A percentile compares a stretch with the other conserved stretches of the same genome.
phyloP scores from a whole-genome alignment of 2,113 vertebrate species.

The Nothobranchius furzeri region DNA sequence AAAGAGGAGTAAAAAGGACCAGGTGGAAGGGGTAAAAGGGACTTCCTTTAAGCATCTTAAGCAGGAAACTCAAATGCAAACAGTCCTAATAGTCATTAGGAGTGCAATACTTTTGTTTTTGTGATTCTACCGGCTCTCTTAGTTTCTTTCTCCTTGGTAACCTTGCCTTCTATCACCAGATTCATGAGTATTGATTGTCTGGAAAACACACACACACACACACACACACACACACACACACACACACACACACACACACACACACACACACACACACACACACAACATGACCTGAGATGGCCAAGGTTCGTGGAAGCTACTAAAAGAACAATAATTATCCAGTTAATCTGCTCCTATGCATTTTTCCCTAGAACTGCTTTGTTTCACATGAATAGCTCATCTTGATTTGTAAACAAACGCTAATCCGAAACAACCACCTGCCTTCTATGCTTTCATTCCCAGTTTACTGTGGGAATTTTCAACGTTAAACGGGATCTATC shows the following conservation, averaged over 20 bases:
- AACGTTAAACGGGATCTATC: conserved; percentile 17
- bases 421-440: conserved; percentile 42
- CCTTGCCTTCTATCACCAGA: conserved; percentile 33
- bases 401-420: conserved; percentile 28
- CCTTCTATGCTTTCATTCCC: conserved; percentile 21
- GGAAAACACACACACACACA: conserved; percentile 14
- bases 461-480: conserved; percentile 18
- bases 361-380: conserved; percentile 38
- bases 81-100: conserved; percentile 28
- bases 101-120: background rate
- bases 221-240: background rate
- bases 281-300: conserved; percentile 53
- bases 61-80: background rate
- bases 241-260: conserved; percentile 4
- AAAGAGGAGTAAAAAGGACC: background rate
- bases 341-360: conserved; percentile 57
- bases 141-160: conserved; percentile 20
- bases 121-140: conserved; percentile 8
- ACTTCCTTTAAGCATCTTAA: background rate
- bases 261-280: background rate
- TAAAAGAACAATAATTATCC: conserved; percentile 61
- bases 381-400: conserved; percentile 26
- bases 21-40: background rate
- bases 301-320: conserved; percentile 65
- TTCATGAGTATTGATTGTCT: conserved; percentile 65